phyloP scores from a whole-genome alignment of 2,888 invertebrate species.

The Hirtodrosophila cameraria region DNA sequence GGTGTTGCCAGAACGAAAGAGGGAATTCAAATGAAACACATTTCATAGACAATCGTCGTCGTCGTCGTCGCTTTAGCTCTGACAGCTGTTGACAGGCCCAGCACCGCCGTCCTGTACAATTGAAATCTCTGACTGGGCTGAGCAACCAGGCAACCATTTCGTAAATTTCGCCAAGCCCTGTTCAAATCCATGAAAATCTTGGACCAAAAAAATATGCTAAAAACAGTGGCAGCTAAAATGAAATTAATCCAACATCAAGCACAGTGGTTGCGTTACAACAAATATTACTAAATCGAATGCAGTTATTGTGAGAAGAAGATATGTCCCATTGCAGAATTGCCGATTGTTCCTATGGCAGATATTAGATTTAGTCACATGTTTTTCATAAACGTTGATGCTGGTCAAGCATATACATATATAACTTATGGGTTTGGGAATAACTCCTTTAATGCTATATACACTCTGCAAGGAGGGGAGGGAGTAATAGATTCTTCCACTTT shows the following conservation, averaged over 20 bases:
- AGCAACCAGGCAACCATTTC: conserved; percentile 25
- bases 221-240: conserved; percentile 46
- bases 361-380: too few species aligned
- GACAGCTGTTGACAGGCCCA: conserved; percentile 67
- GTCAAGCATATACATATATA: too few species aligned
- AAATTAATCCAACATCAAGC: conserved; percentile 48
- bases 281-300: not conserved
- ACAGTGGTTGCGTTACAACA: conserved; percentile 43
- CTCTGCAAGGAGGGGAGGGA: too few species aligned
- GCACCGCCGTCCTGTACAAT: conserved; percentile 55
- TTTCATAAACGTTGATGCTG: too few species aligned
- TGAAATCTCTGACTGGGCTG: conserved; percentile 37
- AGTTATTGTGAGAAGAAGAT: too few species aligned
- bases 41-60: conserved; percentile 17
- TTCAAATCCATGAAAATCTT: conserved; percentile 52
- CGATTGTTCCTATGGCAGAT: too few species aligned
- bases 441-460: too few species aligned
- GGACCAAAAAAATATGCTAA: conserved; percentile 45
- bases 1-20: conserved; percentile 5
- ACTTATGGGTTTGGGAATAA: too few species aligned
- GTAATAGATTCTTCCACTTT: too few species aligned
- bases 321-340: too few species aligned
- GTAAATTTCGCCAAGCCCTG: conserved; percentile 58
- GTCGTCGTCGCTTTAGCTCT: conserved; percentile 14
- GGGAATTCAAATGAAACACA: conserved; percentile 20